Percentiles rank a stretch among this genome's conserved stretches.
Conservation (phyloP, 2,113 vertebrate species). For the Takifugu bimaculatus region DNA sequence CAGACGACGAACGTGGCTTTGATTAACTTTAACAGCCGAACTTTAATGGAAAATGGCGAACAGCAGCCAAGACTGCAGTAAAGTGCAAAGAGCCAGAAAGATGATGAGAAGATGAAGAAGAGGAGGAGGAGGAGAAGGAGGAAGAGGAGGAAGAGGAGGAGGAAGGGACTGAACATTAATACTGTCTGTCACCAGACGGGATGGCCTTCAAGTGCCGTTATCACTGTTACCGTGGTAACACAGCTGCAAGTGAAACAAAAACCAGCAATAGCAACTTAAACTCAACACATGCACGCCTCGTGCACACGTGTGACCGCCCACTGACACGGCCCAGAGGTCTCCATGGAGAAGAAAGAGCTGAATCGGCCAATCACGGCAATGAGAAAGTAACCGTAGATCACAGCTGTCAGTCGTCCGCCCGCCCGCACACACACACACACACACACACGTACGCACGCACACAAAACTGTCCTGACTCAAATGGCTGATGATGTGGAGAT, state of each 20-base stretch:
- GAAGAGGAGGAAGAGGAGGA: not conserved
- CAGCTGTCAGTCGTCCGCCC: conserved; percentile 9
- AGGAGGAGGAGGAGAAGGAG: conserved; percentile 1
- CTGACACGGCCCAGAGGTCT: too few species aligned
- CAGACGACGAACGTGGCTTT: conserved; percentile 39
- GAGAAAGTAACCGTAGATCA: conserved; percentile 3
- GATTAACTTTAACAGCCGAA: conserved; percentile 46
- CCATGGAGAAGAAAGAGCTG: too few species aligned
- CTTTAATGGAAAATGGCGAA: conserved; percentile 6
- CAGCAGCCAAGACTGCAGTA: conserved; percentile 54
- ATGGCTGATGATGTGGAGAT: too few species aligned
- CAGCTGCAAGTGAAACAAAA: not conserved
- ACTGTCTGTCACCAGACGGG: not conserved
- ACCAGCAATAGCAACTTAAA: too few species aligned
- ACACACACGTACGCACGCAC: conserved; percentile 7
- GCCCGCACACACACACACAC: conserved; percentile 1
- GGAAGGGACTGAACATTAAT: not conserved
- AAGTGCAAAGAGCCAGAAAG: conserved; percentile 4
- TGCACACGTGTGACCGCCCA: not conserved
- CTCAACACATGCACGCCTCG: too few species aligned
- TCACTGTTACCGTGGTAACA: conserved; percentile 4
- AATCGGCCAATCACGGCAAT: conserved; percentile 16
- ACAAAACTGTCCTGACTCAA: not conserved
- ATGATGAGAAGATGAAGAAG: not conserved
- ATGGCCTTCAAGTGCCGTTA: not conserved